Base-by-base conservation (phyloP, 2,113 vertebrate species). In the Megaceryle torquata region DNA sequence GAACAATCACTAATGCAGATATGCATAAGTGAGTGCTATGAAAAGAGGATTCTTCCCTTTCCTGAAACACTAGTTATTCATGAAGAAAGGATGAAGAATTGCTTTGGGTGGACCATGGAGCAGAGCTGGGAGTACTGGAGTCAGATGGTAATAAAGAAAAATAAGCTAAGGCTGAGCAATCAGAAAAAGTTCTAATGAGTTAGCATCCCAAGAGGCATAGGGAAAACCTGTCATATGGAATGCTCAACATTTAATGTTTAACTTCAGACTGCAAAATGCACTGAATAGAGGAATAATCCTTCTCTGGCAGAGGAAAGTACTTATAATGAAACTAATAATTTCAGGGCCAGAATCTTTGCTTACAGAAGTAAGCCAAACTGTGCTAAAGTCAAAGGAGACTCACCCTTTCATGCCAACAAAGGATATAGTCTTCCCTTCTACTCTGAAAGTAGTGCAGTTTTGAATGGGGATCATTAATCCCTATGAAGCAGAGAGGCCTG, bases 211-310 rank as follows among this genome's bases (percentile, higher is more conserved):
- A 77, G 67, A 82, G 70, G 13, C 68, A 63, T 5, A 89, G 65
- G 46, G 87, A 91, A 94, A 65, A 31, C 35, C 37, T 76, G 65
- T 92, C 28, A 87, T 61, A 72, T 11, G 57, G 78, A 91, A 95
- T 91, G 82, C 50, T 92, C 87, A 92, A 80, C 39, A 72, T 87
- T 82, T 89, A 16, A n/a, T 82, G 44, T 95, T 88, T 86, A 83
- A 75, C 0, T 0, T 86, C 84, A 77, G 75, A 70, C 67, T 93
- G 84, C 82, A 96, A 91, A 96, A 94, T n/a, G 50, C 54, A 89
- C 67, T 89, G 87, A 88, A 94, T 82, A 71, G 89, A 19, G n/a
- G 79, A 85, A 75, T 91, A 93, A 94, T 95, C 85, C 75, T 86
- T 63, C 82, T 91, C 91, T 93, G 93, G 75, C 93, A 94, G 53